A percentile compares a stretch with the other conserved stretches of the same genome.
Conservation (phyloP, 2,113 vertebrate species). For the Camelus bactrianus region DNA sequence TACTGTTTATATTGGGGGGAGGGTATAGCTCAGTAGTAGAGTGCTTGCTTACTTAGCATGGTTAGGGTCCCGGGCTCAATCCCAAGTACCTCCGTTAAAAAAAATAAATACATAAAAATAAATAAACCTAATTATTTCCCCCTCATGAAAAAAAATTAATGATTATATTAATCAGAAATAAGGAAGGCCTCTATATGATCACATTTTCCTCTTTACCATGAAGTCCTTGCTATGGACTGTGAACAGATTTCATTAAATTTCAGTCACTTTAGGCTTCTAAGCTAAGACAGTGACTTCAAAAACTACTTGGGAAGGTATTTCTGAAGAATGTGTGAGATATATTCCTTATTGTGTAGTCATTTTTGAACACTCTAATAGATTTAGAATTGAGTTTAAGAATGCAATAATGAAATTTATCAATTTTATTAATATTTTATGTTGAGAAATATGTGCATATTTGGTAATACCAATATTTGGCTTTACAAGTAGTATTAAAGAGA, state of each 20-base stretch:
- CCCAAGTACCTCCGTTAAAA: too few relatives aligned
- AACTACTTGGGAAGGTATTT: neutral
- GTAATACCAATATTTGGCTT: neutral
- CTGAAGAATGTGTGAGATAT: neutral
- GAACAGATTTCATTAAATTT: neutral
- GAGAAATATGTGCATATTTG: neutral
- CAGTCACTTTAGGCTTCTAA: neutral
- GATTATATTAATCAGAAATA: neutral
- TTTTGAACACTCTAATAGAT: neutral
- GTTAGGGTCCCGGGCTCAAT: too few relatives aligned
- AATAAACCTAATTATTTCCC: too few relatives aligned
- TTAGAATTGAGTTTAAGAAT: neutral
- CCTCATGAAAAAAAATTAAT: neutral
- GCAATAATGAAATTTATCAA: neutral
- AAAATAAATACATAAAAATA: too few relatives aligned
- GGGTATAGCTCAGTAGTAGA: too few relatives aligned
- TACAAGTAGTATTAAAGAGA: neutral
- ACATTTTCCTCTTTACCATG: neutral
- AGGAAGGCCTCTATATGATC: neutral
- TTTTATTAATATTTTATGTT: neutral
- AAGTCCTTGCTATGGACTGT: neutral
- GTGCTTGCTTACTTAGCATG: too few relatives aligned
- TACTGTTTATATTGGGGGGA: neutral
- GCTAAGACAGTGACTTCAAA: neutral
- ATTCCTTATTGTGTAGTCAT: neutral